A percentile compares a stretch with the other conserved stretches of the same genome.
phyloP scores from a whole-genome alignment of 2,888 invertebrate species.

The Drosophila imparisetae region DNA sequence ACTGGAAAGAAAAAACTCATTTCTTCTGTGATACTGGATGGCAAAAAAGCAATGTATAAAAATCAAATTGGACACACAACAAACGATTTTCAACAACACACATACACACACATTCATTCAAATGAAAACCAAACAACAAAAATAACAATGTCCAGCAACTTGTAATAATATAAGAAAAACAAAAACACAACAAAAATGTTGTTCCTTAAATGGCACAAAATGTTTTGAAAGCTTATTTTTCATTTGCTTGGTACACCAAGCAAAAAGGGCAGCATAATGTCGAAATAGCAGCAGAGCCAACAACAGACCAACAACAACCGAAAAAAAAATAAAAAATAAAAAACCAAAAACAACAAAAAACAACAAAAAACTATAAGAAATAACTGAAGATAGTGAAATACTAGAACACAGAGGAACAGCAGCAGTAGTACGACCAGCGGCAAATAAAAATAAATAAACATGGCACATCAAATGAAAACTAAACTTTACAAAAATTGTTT shows the following conservation, averaged over 20 bases:
- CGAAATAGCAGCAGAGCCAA: constrained; percentile 10
- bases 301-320: not conserved
- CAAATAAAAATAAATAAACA: constrained; percentile 81
- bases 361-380: constrained; percentile 53
- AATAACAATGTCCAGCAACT: constrained; percentile 69
- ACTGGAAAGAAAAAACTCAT: constrained; percentile 79
- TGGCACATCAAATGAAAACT: constrained; percentile 79
- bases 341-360: constrained; percentile 13
- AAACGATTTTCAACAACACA: constrained; percentile 59
- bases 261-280: constrained; percentile 57
- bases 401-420: constrained; percentile 31
- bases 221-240: constrained; percentile 80
- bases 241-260: constrained; percentile 67
- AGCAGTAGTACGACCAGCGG: constrained; percentile 39
- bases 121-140: constrained; percentile 25
- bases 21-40: constrained; percentile 55
- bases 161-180: constrained; percentile 79
- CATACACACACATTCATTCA: constrained; percentile 18
- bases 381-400: constrained; percentile 62
- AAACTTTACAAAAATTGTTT: constrained; percentile 75
- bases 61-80: constrained; percentile 75
- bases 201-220: constrained; percentile 80
- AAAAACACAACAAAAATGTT: constrained; percentile 72
- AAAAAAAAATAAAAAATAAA: constrained; percentile 10
- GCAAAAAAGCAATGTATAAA: constrained; percentile 55